Evolutionary conservation across 2,113 vertebrate species (phyloP).

Genomic region (Dunckerocampus dactyliophorus): DNA sequence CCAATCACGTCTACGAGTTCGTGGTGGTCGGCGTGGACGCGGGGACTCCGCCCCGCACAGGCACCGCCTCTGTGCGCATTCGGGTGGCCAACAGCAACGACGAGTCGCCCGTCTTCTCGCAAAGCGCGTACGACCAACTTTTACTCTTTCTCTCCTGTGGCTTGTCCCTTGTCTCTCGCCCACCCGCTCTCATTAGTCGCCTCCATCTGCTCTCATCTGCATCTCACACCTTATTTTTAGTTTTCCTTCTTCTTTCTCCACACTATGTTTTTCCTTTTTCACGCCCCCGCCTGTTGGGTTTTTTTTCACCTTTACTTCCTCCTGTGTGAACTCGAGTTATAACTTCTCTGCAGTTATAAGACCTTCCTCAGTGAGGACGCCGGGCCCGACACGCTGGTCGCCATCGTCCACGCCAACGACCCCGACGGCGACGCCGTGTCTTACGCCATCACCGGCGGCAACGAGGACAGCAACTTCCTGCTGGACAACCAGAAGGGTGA

Average conservation of each 20-base stretch:
- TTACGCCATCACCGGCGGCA: conserved; percentile 83
- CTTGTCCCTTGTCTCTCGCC: conserved; percentile 15
- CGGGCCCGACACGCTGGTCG: conserved; percentile 83
- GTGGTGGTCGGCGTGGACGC: conserved; percentile 83
- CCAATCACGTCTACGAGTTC: conserved; percentile 86
- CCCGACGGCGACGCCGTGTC: conserved; percentile 82
- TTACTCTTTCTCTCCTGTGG: conserved; percentile 1
- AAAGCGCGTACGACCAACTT: conserved; percentile 76
- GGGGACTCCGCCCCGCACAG: conserved; percentile 79
- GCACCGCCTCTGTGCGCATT: conserved; percentile 80
- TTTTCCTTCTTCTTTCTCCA: conserved; percentile 14
- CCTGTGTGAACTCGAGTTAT: background rate
- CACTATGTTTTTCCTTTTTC: conserved; percentile 34
- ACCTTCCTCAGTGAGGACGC: conserved; percentile 89
- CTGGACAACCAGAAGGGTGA: conserved; percentile 85
- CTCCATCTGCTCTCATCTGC: background rate
- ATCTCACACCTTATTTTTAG: conserved; percentile 31
- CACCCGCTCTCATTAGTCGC: conserved; percentile 18
- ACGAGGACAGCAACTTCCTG: conserved; percentile 87
- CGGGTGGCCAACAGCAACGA: conserved; percentile 82
- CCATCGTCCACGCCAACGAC: conserved; percentile 82
- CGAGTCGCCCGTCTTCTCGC: conserved; percentile 82
- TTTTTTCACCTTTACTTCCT: conserved; percentile 4
- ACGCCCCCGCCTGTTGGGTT: background rate
- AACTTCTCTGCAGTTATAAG: conserved; percentile 73